Evolutionary conservation across 2,113 vertebrate genomes (phyloP), one percentile per base, ranked within the genome.

Genomic region (Hemichromis elongatus): DNA sequence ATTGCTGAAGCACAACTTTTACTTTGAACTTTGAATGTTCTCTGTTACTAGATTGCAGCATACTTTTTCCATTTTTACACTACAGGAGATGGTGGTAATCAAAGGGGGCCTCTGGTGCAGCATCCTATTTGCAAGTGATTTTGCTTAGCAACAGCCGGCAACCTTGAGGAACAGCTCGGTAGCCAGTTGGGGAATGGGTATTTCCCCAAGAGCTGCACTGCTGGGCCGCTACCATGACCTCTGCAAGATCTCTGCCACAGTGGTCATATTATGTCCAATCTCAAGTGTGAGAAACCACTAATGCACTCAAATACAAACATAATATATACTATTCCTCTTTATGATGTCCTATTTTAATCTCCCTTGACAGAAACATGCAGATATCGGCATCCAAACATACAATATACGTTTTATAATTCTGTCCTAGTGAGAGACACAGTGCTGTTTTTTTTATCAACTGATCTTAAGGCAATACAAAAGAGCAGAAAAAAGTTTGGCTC

Each of bases 101-200:
- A 50, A 10, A 45, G 7, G n/a, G 42, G 24, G n/a, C 21, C 24
- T 68, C 33, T 61, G 57, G 57, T 61, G 9, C 28, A 33, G 28
- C 57, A 61, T 1, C 5, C 8, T 33, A 8, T 61, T 6, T 63
- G 19, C 33, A 13, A 66, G 5, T 13, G 0, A 40, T 66, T 66
- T 68, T 0, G 4, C n/a, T 21, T 68, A 68, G 63, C 35, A 19
- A 66, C 35, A 68, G 35, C 35, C 7, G 0, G 35, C 1, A 66
- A 66, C 7, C 61, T 14, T 13, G 3, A 40, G 1, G 61, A 66
- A 66, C 11, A 0, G 7, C 6, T 66, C 0, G 6, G 10, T 19
- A 66, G 21, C 61, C 61, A 40, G 6, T 24, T 14, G n/a, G 61
- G n/a, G 0, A 42, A 68, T 3, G 13, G 12, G 42, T 1, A 40